phyloP scores from a whole-genome alignment of 2,113 vertebrate species.

The Todiramphus saurophagus region DNA sequence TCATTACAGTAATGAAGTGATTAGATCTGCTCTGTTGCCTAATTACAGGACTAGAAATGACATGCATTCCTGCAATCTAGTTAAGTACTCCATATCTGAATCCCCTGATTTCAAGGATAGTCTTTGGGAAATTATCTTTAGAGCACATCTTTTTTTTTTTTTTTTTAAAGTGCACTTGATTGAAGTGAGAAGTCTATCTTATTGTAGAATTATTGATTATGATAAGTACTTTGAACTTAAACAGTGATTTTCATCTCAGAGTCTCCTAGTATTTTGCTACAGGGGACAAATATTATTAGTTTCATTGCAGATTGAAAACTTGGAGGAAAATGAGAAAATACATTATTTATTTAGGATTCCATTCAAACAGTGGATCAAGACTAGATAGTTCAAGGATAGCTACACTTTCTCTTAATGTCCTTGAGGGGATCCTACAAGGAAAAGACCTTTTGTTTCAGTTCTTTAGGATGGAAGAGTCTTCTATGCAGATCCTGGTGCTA shows the following conservation, averaged over 20 bases:
- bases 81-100: constrained; percentile 15
- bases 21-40: constrained; percentile 59
- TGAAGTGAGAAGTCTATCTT: not conserved
- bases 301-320: not conserved
- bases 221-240: not conserved
- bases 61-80: constrained; percentile 15
- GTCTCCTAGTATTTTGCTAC: not conserved
- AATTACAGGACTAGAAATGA: constrained; percentile 48
- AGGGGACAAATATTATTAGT: not conserved
- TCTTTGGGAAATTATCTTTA: constrained; percentile 41
- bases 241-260: not conserved
- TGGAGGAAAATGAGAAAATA: not conserved
- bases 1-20: constrained; percentile 41
- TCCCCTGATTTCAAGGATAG: constrained; percentile 29
- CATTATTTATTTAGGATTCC: not conserved
- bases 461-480: not conserved
- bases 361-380: not conserved
- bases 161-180: constrained; percentile 1
- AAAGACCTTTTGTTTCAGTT: not conserved
- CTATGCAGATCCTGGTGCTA: not conserved
- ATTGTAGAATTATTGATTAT: constrained; percentile 32
- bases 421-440: not conserved
- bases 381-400: not conserved
- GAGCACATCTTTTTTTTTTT: not conserved
- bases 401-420: not conserved